Evolutionary conservation across 1,140 invertebrate species (phyloP).

Genomic region (Wiebesia pumilae): DNA sequence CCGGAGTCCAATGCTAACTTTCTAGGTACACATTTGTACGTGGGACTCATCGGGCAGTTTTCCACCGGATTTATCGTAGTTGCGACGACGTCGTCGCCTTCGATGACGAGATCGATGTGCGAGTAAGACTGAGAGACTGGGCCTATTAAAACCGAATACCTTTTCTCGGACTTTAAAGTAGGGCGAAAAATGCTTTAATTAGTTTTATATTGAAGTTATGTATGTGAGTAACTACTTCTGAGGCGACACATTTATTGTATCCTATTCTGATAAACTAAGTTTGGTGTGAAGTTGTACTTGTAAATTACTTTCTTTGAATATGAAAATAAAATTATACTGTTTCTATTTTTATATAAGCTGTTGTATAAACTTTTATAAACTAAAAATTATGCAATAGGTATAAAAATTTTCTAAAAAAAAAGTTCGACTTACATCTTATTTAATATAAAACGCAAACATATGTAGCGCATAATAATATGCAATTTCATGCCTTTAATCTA

Average conservation of each 20-base stretch:
- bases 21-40: neutral
- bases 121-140: neutral
- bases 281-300: neutral
- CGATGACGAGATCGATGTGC: neutral
- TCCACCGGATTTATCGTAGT: conserved; percentile 20
- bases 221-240: neutral
- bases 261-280: neutral
- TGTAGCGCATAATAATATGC: no score
- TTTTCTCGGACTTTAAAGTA: neutral
- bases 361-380: neutral
- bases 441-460: no score
- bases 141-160: neutral
- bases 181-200: neutral
- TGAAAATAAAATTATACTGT: neutral
- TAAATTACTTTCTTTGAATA: neutral
- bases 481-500: no score
- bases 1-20: neutral
- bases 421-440: no score
- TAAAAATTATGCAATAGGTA: neutral
- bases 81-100: neutral
- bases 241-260: neutral
- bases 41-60: neutral
- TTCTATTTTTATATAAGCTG: neutral
- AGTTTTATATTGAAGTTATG: neutral
- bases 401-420: no score